Evolutionary conservation across 2,797 vertebrate species (phyloP).

Genomic region (Salmo trutta): DNA sequence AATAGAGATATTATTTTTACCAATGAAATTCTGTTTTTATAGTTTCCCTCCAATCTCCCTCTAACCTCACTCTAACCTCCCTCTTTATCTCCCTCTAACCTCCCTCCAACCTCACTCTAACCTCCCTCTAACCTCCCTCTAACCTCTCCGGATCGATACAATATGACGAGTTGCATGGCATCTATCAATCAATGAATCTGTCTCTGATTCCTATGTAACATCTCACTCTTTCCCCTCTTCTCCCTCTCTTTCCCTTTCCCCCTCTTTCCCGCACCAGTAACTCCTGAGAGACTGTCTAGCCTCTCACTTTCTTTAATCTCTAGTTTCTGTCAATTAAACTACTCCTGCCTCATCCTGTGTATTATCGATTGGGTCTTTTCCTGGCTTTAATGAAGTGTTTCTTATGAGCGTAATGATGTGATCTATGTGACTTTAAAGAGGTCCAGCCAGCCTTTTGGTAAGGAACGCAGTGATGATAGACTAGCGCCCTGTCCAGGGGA

Average conservation of each 20-base stretch:
- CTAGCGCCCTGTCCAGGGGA: too few relatives aligned
- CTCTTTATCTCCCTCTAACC: too few relatives aligned
- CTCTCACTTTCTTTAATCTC: not conserved
- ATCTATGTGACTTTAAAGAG: too few relatives aligned
- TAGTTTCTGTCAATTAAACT: slow-evolving; percentile 8
- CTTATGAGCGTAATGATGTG: not conserved
- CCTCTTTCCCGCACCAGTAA: not conserved
- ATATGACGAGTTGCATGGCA: not conserved
- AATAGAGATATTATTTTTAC: not conserved
- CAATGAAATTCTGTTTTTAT: not conserved
- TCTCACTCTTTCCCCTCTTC: not conserved
- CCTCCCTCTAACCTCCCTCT: too few relatives aligned
- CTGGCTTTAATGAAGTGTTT: not conserved
- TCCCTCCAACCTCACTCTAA: too few relatives aligned
- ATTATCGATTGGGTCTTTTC: not conserved
- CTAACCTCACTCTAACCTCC: not conserved
- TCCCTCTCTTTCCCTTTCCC: not conserved
- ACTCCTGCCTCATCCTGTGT: slow-evolving; percentile 12
- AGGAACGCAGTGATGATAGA: too few relatives aligned
- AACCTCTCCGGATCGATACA: not conserved
- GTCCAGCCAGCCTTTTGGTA: too few relatives aligned
- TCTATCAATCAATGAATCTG: not conserved
- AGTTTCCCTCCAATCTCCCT: not conserved
- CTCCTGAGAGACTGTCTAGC: not conserved
- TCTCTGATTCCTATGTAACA: not conserved